These are phyloP conservation scores for Colossoma macropomum DNA, from an alignment of 2,113 vertebrate species.

Conservation along the genomic window DNA sequence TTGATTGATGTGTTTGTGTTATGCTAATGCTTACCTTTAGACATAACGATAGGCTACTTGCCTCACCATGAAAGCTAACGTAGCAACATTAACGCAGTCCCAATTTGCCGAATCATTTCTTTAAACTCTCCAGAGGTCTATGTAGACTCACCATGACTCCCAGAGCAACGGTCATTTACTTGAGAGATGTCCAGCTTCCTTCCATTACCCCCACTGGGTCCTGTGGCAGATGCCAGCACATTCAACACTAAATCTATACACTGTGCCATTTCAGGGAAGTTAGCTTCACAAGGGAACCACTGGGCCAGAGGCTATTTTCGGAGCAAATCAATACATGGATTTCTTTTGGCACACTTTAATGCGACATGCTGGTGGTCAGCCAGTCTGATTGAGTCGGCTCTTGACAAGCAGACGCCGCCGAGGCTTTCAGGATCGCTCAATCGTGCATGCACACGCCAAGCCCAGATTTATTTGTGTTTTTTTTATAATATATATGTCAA, in stretches of 20 bases:
- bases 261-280: neutral
- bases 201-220: neutral
- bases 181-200: neutral
- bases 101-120: neutral
- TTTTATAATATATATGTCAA: neutral
- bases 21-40: neutral
- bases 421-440: neutral
- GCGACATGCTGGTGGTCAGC: constrained; percentile 8
- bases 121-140: neutral
- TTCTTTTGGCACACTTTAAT: constrained; percentile 27
- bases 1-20: no score
- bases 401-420: constrained; percentile 15
- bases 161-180: neutral
- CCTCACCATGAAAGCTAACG: no score
- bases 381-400: constrained; percentile 1
- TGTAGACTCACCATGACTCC: neutral
- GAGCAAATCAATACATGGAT: constrained; percentile 42
- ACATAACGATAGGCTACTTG: no score
- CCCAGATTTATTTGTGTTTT: neutral
- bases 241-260: neutral
- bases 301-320: constrained; percentile 25
- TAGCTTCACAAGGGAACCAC: neutral
- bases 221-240: neutral
- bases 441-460: neutral
- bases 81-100: no score